A percentile compares a stretch with the other conserved stretches of the same genome.
phyloP scores from a whole-genome alignment of 1,140 invertebrate genomes.

The Brachionus rubens region DNA sequence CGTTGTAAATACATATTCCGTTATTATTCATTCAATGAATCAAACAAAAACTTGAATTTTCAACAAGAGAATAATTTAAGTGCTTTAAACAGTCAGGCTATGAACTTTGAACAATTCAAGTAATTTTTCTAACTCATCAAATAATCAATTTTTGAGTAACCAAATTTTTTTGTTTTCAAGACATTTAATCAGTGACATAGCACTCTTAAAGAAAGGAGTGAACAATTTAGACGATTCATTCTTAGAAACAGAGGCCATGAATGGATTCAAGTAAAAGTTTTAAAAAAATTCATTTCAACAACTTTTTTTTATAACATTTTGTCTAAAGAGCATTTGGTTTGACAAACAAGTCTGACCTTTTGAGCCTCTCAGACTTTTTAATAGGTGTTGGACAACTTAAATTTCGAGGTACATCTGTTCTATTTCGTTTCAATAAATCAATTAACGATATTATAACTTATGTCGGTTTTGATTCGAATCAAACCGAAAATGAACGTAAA shows the following conservation, averaged over 20 bases:
- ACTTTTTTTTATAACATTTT: neutral
- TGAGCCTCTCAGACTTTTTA: slow-evolving; percentile 62
- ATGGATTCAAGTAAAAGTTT: slow-evolving; percentile 28
- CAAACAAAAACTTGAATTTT: slow-evolving; percentile 51
- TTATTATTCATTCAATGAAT: slow-evolving; percentile 62
- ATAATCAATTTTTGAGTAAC: slow-evolving; percentile 46
- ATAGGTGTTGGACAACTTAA: slow-evolving; percentile 63
- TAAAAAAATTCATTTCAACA: neutral
- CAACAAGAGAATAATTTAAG: neutral
- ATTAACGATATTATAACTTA: slow-evolving; percentile 25
- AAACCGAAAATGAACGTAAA: neutral
- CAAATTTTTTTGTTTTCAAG: neutral
- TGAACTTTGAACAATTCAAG: slow-evolving; percentile 51
- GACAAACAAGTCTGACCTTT: slow-evolving; percentile 50
- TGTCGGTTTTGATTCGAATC: neutral
- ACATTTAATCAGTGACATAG: neutral
- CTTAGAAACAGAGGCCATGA: slow-evolving; percentile 2
- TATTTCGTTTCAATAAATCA: slow-evolving; percentile 57
- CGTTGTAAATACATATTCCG: slow-evolving; percentile 65
- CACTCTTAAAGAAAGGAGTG: neutral
- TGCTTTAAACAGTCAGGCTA: neutral
- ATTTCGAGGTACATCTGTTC: slow-evolving; percentile 64
- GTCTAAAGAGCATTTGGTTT: slow-evolving; percentile 59
- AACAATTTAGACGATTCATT: neutral
- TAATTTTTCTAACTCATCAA: slow-evolving; percentile 60